A percentile compares a stretch with the other conserved stretches of the same genome.
Conservation (phyloP, 1,140 invertebrate species). For the Asbolus verrucosus region DNA sequence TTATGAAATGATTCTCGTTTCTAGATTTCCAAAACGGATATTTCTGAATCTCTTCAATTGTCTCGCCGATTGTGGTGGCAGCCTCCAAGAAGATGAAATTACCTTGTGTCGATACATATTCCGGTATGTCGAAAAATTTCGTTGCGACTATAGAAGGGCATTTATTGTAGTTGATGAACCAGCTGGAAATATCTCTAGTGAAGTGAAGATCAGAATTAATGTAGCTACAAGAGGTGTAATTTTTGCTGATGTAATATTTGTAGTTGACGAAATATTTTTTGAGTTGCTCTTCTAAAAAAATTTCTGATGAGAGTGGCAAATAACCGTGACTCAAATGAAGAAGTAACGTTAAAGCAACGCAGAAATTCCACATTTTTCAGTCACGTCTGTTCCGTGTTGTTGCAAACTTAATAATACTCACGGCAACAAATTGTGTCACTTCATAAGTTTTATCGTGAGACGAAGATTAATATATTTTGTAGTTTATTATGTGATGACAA, state of each 20-base stretch:
- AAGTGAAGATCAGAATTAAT: neutral
- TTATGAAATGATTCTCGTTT: constrained; percentile 1
- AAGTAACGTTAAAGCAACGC: neutral
- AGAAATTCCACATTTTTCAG: neutral
- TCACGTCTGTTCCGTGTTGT: too few relatives aligned
- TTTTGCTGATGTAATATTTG: neutral
- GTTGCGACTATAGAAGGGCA: constrained; percentile 12
- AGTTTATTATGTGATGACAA: too few relatives aligned
- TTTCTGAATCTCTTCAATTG: neutral
- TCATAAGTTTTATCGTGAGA: constrained; percentile 12
- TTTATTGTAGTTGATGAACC: constrained; percentile 10
- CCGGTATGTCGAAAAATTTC: neutral
- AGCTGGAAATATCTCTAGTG: neutral
- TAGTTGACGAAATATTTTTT: neutral
- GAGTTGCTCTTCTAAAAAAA: neutral
- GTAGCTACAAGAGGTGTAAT: constrained; percentile 18
- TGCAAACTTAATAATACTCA: too few relatives aligned
- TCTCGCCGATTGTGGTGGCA: neutral
- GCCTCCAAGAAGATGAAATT: constrained; percentile 18
- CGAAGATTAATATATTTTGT: constrained; percentile 15
- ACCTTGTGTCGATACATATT: constrained; percentile 5
- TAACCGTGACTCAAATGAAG: neutral
- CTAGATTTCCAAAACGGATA: constrained; percentile 13
- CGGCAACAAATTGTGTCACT: constrained; percentile 12
- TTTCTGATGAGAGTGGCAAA: neutral